Evolutionary conservation across 2,113 vertebrate species (phyloP).

Genomic region (Syngnathus scovelli): DNA sequence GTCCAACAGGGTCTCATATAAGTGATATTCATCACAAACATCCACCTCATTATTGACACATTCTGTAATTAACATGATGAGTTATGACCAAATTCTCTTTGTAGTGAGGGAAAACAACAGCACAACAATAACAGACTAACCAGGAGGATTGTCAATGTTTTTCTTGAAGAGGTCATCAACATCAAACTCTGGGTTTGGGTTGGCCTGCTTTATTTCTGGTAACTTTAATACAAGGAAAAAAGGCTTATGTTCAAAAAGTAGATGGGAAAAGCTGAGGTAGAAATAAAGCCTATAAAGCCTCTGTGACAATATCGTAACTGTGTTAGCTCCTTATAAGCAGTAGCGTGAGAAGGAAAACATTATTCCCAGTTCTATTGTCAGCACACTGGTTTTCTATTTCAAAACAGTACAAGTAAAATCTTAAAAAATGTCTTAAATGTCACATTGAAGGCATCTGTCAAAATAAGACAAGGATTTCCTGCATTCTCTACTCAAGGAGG

Average conservation of each 20-base stretch:
- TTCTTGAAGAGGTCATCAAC: conserved; percentile 82
- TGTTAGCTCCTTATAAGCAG: neutral
- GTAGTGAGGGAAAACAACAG: neutral
- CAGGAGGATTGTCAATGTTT: conserved; percentile 69
- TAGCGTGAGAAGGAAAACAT: neutral
- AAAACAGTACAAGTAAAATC: too few species aligned
- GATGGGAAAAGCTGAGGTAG: neutral
- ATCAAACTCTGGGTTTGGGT: conserved; percentile 56
- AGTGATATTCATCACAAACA: neutral
- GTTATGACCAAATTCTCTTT: neutral
- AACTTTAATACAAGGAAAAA: conserved; percentile 25
- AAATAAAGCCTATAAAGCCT: neutral
- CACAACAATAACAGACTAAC: conserved; percentile 55
- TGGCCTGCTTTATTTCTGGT: conserved; percentile 23
- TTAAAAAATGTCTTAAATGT: too few species aligned
- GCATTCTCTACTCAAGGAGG: too few species aligned
- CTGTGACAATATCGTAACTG: neutral
- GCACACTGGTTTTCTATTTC: neutral
- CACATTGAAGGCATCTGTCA: too few species aligned
- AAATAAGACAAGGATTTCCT: too few species aligned
- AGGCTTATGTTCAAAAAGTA: neutral
- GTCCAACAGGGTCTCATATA: neutral
- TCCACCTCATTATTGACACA: neutral
- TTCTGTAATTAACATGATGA: neutral
- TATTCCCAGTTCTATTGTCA: neutral